Evolutionary conservation across 2,797 vertebrate genomes (phyloP).

Genomic region (Yasuhikotakia modesta): DNA sequence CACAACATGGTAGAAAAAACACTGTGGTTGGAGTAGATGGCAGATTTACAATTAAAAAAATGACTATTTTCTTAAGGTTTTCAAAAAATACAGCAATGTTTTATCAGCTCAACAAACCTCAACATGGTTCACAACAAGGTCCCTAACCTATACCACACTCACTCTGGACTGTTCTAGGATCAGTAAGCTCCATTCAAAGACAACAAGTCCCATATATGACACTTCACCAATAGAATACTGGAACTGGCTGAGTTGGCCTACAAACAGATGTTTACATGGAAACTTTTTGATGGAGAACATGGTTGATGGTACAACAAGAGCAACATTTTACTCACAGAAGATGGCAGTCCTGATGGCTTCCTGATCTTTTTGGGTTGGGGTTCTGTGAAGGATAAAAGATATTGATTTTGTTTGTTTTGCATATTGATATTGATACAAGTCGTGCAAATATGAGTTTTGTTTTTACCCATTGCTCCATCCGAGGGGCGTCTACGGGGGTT

Average conservation of each 20-base stretch:
- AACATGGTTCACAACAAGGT: no score
- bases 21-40: no score
- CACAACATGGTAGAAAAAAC: background rate
- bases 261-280: background rate
- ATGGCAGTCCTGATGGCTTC: slow-evolving; percentile 96
- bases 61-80: no score
- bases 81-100: no score
- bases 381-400: slow-evolving; percentile 71
- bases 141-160: no score
- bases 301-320: background rate
- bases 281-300: slow-evolving; percentile 65
- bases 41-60: no score
- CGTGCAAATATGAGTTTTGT: background rate
- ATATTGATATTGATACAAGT: background rate
- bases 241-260: background rate
- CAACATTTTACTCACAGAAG: slow-evolving; percentile 84
- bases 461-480: slow-evolving; percentile 86
- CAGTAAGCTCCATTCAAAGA: no score
- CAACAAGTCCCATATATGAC: background rate
- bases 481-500: slow-evolving; percentile 91
- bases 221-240: background rate
- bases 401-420: background rate
- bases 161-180: no score
- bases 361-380: slow-evolving; percentile 96
- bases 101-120: no score